phyloP scores from a whole-genome alignment of 1,140 invertebrate genomes.

The Hermetia illucens region DNA sequence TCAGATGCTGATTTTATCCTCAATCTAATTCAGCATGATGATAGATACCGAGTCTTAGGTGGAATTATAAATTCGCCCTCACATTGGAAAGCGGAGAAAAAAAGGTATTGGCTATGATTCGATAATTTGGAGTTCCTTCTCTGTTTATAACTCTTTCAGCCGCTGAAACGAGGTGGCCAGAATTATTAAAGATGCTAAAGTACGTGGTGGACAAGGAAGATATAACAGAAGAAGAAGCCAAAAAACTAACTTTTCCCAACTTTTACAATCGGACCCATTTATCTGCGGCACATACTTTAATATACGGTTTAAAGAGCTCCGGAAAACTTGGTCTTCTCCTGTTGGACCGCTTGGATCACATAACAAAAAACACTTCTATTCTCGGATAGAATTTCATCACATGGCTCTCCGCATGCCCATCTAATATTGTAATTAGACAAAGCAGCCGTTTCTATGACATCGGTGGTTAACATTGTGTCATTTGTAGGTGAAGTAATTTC shows the following conservation, averaged over 20 bases:
- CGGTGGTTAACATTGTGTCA: conserved; percentile 1
- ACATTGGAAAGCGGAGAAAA: conserved; percentile 6
- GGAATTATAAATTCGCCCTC: conserved; percentile 3
- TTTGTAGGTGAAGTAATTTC: conserved; percentile 6
- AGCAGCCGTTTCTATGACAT: neutral
- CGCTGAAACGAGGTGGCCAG: conserved; percentile 15
- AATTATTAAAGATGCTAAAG: conserved; percentile 23
- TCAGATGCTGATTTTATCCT: conserved; percentile 2
- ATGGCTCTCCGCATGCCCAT: conserved; percentile 4
- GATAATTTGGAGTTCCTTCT: conserved; percentile 8
- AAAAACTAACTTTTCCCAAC: too few species aligned
- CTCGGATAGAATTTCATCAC: conserved; percentile 6
- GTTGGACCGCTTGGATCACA: too few species aligned
- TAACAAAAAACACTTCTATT: too few species aligned
- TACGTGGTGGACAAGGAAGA: too few species aligned
- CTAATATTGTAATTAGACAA: conserved; percentile 6
- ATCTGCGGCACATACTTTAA: too few species aligned
- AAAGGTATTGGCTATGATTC: conserved; percentile 8
- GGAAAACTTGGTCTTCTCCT: too few species aligned
- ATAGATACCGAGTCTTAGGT: conserved; percentile 1
- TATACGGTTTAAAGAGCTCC: too few species aligned
- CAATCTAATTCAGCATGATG: conserved; percentile 7
- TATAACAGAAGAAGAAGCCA: too few species aligned
- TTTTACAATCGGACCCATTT: too few species aligned
- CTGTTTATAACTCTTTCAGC: conserved; percentile 8